Conservation (phyloP, 2,113 vertebrate genomes). For the Cacatua alba region DNA sequence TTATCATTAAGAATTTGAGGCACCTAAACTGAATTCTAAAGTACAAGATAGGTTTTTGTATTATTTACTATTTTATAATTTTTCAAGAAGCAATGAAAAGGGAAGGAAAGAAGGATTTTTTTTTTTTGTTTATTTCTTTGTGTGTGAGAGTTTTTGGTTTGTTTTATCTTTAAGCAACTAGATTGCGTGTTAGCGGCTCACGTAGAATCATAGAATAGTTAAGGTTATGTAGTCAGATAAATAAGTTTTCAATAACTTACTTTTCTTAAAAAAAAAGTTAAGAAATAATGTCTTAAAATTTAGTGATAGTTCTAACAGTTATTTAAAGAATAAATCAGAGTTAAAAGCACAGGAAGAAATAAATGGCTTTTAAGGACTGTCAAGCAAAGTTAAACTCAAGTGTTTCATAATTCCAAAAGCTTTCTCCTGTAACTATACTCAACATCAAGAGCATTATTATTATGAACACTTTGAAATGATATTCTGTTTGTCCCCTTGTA, state of each 20-base stretch:
- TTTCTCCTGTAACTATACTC: neutral
- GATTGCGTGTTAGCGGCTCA: neutral
- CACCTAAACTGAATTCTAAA: neutral
- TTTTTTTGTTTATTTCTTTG: neutral
- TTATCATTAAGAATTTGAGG: neutral
- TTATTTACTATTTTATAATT: neutral
- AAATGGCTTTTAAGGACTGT: neutral
- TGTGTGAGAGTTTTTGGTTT: neutral
- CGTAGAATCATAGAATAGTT: neutral
- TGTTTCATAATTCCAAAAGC: neutral
- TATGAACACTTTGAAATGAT: neutral
- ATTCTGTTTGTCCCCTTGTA: neutral
- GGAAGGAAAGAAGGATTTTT: neutral
- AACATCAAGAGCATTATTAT: neutral
- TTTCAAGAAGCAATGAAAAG: neutral
- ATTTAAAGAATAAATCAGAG: neutral
- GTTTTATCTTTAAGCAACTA: neutral
- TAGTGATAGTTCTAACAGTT: neutral
- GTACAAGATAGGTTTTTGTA: fast-evolving
- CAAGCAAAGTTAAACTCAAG: neutral
- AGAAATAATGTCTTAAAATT: neutral
- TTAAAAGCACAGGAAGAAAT: neutral
- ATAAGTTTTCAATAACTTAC: neutral
- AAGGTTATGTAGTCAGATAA: neutral
- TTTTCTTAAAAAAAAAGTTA: neutral